Percentiles rank a stretch among this genome's conserved stretches.
Evolutionary conservation across 2,113 vertebrate species (phyloP).

Genomic region (Chascanopsetta lugubris): DNA sequence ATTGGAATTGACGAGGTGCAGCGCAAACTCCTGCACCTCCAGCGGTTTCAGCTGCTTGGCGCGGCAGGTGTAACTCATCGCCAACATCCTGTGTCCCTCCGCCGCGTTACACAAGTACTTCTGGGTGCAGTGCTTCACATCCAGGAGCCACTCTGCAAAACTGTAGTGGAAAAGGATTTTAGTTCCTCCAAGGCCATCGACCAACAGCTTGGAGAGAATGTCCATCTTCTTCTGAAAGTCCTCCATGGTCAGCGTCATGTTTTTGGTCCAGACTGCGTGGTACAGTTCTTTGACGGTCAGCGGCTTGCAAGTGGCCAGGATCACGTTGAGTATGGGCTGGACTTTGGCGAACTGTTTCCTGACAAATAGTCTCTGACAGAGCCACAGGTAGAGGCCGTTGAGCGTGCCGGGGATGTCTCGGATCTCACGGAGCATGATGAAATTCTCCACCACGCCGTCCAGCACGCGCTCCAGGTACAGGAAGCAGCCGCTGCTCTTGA

Average conservation of each 20-base stretch:
- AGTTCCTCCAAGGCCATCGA: conserved; percentile 89
- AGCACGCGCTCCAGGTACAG: conserved; percentile 96
- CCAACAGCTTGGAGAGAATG: conserved; percentile 92
- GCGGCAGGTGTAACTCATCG: conserved; percentile 95
- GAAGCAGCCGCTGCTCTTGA: conserved; percentile 99
- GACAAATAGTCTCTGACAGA: conserved; percentile 98
- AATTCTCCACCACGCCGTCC: conserved; percentile 97
- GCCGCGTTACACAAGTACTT: conserved; percentile 97
- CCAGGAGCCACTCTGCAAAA: conserved; percentile 97
- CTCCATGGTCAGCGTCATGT: conserved; percentile 90
- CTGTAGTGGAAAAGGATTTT: conserved; percentile 99
- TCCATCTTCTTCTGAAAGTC: conserved; percentile 98
- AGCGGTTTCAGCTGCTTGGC: conserved; percentile 91
- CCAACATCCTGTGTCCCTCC: conserved; percentile 96
- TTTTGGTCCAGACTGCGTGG: conserved; percentile 97
- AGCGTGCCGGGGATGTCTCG: conserved; percentile 97
- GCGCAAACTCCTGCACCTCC: conserved; percentile 95
- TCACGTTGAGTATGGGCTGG: conserved; percentile 96
- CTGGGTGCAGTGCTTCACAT: conserved; percentile 98
- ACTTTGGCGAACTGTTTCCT: conserved; percentile 98
- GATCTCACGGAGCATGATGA: conserved; percentile 97
- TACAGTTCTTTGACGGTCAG: conserved; percentile 91
- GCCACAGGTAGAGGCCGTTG: conserved; percentile 98
- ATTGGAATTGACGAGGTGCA: conserved; percentile 94
- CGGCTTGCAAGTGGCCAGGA: conserved; percentile 93